Conservation (phyloP, 2,113 vertebrate species). For the Tyrannus savana region DNA sequence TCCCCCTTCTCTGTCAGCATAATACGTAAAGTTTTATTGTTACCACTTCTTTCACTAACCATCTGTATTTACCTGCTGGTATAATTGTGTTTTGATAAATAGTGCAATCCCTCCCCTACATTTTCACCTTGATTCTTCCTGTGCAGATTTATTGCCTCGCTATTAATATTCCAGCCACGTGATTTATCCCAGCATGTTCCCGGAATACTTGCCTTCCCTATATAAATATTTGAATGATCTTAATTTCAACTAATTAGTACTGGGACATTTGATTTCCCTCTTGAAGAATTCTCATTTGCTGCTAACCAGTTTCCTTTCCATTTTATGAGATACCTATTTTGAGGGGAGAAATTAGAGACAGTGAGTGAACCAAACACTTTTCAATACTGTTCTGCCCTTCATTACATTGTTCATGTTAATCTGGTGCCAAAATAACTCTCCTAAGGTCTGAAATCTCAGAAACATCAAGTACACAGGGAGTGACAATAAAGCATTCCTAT, state of each 20-base stretch:
- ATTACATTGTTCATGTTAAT: not conserved
- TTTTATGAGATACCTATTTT: not conserved
- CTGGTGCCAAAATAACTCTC: not conserved
- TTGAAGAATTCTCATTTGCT: conserved; percentile 47
- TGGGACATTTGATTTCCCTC: conserved; percentile 62
- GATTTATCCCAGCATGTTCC: conserved; percentile 57
- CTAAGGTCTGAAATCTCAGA: not conserved
- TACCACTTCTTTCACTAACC: not conserved
- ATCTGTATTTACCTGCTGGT: conserved; percentile 18
- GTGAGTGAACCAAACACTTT: not conserved
- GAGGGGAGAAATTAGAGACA: not conserved
- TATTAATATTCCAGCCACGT: conserved; percentile 63
- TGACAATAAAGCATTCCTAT: not conserved
- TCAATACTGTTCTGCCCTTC: not conserved
- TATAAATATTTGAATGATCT: conserved; percentile 68
- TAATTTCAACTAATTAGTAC: conserved; percentile 68
- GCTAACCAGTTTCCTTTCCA: conserved; percentile 40
- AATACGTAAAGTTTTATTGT: not conserved
- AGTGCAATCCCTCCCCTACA: not conserved
- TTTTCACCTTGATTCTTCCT: conserved; percentile 58
- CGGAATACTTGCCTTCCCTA: conserved; percentile 47
- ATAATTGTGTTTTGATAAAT: conserved; percentile 45
- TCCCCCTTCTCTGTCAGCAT: not conserved
- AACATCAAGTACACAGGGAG: not conserved
- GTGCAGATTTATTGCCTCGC: conserved; percentile 16